A percentile compares a stretch with the other conserved stretches of the same genome.
These are phyloP conservation scores for Cyprinodon tularosa DNA, from an alignment of 2,113 vertebrate genomes.

Conservation along the genomic window DNA sequence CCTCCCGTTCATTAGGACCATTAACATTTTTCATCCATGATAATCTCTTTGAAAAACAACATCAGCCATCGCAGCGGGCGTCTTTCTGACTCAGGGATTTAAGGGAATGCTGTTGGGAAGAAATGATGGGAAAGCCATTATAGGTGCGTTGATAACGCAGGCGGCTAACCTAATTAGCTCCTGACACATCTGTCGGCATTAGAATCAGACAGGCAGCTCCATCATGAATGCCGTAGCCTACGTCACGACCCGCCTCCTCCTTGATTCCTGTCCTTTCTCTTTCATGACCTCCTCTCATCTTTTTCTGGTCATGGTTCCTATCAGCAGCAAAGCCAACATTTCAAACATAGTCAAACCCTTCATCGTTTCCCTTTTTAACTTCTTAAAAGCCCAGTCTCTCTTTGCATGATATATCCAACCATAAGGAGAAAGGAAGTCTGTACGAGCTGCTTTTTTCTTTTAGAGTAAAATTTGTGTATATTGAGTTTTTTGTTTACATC, in stretches of 20 bases:
- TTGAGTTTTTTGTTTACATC: too few relatives aligned
- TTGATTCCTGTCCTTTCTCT: not conserved
- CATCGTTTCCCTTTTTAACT: not conserved
- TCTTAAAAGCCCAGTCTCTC: not conserved
- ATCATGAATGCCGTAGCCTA: constrained; percentile 1
- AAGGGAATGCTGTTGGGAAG: not conserved
- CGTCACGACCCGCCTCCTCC: constrained; percentile 3
- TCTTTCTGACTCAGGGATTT: not conserved
- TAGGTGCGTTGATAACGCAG: constrained; percentile 3
- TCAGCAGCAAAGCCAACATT: not conserved
- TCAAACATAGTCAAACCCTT: not conserved
- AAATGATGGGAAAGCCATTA: not conserved
- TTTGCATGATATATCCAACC: not conserved
- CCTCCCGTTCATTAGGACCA: constrained; percentile 59
- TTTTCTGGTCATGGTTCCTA: constrained; percentile 1
- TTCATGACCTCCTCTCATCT: constrained; percentile 19
- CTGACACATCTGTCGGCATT: not conserved
- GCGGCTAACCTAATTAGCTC: constrained; percentile 16
- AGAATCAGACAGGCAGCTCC: not conserved
- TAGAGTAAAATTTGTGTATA: too few relatives aligned
- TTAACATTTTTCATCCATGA: constrained; percentile 64
- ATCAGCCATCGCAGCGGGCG: not conserved
- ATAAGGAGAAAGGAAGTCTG: too few relatives aligned
- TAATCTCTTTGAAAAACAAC: constrained; percentile 52
- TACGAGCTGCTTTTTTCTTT: too few relatives aligned